Evolutionary conservation across 2,797 vertebrate genomes (phyloP).

Genomic region (Meriones psammophilus): DNA sequence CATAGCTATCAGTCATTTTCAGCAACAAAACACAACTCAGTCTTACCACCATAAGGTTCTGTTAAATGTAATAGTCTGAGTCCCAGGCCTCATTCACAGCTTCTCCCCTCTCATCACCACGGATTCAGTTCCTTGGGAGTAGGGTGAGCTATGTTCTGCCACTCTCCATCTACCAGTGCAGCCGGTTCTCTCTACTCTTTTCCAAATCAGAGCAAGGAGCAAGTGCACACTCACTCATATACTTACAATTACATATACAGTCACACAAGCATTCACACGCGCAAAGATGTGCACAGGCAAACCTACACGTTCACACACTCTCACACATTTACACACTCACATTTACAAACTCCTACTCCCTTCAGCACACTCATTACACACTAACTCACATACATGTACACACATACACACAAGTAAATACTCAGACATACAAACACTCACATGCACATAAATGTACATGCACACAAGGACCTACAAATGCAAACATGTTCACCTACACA

Average conservation of each 20-base stretch:
- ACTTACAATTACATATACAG: not conserved
- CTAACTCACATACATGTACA: not conserved
- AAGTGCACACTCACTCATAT: not conserved
- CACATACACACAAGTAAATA: not conserved
- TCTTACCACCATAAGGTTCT: not conserved
- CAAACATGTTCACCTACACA: not conserved
- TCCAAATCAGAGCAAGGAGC: not conserved
- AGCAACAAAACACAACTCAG: not conserved
- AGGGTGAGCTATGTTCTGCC: not conserved
- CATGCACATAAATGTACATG: not conserved
- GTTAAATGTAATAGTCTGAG: constrained; percentile 47
- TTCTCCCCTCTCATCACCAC: not conserved
- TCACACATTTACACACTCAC: too few relatives aligned
- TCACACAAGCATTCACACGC: not conserved
- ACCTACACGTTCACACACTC: not conserved
- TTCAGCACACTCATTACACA: not conserved
- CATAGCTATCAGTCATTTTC: constrained; percentile 51
- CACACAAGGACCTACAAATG: not conserved
- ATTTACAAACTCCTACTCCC: not conserved
- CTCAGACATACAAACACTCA: not conserved
- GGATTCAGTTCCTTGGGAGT: not conserved
- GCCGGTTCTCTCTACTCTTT: not conserved
- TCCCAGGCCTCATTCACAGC: constrained; percentile 15
- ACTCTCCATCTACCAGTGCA: not conserved
- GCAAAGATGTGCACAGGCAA: not conserved